Percentiles rank a stretch among this genome's conserved stretches.
These are phyloP conservation scores for Dasypus novemcinctus DNA, from an alignment of 2,113 vertebrate genomes.

Conservation along the genomic window DNA sequence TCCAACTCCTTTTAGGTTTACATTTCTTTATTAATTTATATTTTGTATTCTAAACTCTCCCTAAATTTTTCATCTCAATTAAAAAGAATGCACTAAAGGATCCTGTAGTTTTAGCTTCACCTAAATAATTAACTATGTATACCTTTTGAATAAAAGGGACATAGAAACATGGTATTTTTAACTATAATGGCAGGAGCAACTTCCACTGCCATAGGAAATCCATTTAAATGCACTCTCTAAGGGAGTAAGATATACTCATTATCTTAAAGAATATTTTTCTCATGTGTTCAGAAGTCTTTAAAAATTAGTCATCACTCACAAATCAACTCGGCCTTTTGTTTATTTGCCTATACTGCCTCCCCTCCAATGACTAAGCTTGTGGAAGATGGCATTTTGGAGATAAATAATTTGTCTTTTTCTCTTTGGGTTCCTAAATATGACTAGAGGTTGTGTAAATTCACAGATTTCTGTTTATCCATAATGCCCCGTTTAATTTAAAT, in stretches of 20 bases:
- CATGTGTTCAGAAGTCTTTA: not conserved
- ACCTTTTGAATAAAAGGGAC: slow-evolving; percentile 28
- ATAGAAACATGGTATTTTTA: slow-evolving; percentile 37
- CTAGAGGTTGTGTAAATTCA: not conserved
- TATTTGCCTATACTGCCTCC: not conserved
- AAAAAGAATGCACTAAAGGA: not conserved
- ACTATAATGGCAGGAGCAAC: not conserved
- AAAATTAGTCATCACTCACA: slow-evolving; percentile 7
- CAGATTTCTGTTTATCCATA: not conserved
- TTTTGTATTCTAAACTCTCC: not conserved
- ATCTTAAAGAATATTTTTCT: not conserved
- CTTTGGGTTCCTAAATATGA: not conserved
- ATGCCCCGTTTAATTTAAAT: not conserved
- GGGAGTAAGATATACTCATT: not conserved
- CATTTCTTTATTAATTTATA: not conserved
- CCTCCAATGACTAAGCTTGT: not conserved
- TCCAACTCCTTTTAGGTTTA: not conserved
- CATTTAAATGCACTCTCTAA: slow-evolving; percentile 29
- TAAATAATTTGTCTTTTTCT: not conserved
- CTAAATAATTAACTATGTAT: slow-evolving; percentile 22
- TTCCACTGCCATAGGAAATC: slow-evolving; percentile 24
- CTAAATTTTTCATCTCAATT: not conserved
- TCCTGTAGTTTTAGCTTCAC: not conserved
- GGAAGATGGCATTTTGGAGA: not conserved
- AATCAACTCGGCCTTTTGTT: not conserved